Conservation (phyloP, 2,797 vertebrate species). For the Myioborus melanocephalus region DNA sequence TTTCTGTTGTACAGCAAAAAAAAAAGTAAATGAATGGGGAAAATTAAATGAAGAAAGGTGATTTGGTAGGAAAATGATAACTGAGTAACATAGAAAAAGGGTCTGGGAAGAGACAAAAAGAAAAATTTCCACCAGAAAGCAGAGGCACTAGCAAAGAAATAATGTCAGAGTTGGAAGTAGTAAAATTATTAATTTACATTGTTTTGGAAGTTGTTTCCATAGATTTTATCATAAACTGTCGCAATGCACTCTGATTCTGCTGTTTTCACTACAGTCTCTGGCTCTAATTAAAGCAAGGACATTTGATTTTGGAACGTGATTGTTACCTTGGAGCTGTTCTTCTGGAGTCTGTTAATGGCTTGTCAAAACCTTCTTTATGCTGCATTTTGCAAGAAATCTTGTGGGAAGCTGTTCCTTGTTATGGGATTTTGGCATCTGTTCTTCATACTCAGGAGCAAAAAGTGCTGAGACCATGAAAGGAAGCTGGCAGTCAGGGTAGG, state of each 20-base stretch:
- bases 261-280: neutral
- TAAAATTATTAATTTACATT: neutral
- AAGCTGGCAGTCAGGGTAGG: neutral
- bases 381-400: neutral
- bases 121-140: neutral
- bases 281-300: neutral
- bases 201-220: neutral
- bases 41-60: neutral
- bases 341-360: constrained; percentile 17
- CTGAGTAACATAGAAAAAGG: neutral
- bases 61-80: neutral
- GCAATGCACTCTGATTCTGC: neutral
- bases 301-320: neutral
- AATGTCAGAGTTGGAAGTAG: neutral
- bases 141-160: neutral
- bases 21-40: neutral
- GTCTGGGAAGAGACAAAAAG: neutral
- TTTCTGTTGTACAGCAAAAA: neutral
- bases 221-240: neutral
- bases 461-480: constrained; percentile 28
- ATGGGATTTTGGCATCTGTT: constrained; percentile 20
- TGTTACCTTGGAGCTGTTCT: constrained; percentile 28
- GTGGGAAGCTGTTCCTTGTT: constrained; percentile 8
- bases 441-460: constrained; percentile 13
- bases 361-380: constrained; percentile 1